Evolutionary conservation across 2,113 vertebrate species (phyloP), one percentile per base, ranked within the genome.

Genomic region (Myotis yumanensis): DNA sequence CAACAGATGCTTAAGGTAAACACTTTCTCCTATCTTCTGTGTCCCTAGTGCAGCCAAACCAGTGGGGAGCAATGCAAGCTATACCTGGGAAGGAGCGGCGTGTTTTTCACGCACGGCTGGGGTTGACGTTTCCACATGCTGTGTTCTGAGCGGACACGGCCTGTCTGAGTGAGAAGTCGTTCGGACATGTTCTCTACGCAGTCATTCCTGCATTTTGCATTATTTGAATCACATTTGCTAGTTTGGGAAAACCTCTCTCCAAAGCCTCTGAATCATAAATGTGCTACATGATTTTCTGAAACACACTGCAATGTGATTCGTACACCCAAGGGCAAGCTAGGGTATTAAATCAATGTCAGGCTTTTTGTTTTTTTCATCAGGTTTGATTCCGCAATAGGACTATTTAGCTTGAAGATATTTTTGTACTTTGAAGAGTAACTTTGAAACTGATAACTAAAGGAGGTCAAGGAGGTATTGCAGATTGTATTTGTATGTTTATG

Each of bases 371-470:
- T 87, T 93, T 86, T 84, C n/a, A 80, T 82, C 14, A 7, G 69
- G 10, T 8, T 96, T 28, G 2, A 88, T 88, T 89, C 92, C 71
- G 40, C 37, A 30, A 83, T 35, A 94, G 28, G 14, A 84, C 5
- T 35, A 2, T 11, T 89, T 77, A 91, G 76, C 69, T 96, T 77
- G 57, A 96, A 98, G 82, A 79, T 87, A 81, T 71, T 95, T 97
- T 88, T 95, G 10, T 84, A 40, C 86, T 91, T 97, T 94, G 73
- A 46, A 88, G 28, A 92, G 11, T 62, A 52, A 81, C 17, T 96
- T 93, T 94, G 86, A 97, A 87, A 96, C 81, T 96, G 79, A 88
- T 7, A 71, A 73, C 0, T 83, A 30, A 96, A 95, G 0, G n/a
- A 92, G 48, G 62, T 73, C 40, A 88, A 66, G 89, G 52, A 95